Percentiles rank a stretch among this genome's conserved stretches.
Evolutionary conservation across 2,113 vertebrate genomes (phyloP).

Genomic region (Chrysochloris asiatica): DNA sequence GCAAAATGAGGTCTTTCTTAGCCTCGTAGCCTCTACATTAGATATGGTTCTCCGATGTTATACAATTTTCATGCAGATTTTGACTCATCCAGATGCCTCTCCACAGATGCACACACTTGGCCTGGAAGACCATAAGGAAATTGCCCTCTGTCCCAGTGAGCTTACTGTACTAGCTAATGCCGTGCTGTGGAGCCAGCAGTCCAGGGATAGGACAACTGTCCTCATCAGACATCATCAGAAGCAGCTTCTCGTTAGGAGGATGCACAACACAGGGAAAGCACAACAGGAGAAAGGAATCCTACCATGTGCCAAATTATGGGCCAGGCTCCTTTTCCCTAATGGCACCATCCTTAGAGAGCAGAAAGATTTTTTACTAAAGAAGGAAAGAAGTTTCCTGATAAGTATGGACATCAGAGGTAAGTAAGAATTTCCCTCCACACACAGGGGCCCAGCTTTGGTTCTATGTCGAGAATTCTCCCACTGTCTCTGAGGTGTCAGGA

Average conservation of each 20-base stretch:
- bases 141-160: neutral
- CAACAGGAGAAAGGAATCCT: neutral
- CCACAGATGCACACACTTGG: neutral
- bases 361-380: too few relatives aligned
- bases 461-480: neutral
- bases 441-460: neutral
- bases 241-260: neutral
- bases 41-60: neutral
- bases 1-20: neutral
- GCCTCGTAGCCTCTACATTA: neutral
- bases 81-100: neutral
- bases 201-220: neutral
- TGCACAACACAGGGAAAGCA: neutral
- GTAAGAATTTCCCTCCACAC: neutral
- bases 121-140: neutral
- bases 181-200: neutral
- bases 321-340: neutral
- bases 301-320: neutral
- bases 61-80: neutral
- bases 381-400: too few relatives aligned
- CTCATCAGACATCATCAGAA: neutral
- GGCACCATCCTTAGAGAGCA: rapidly evolving
- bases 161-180: too few relatives aligned
- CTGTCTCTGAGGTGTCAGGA: neutral
- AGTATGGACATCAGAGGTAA: too few relatives aligned